phyloP scores from a whole-genome alignment of 2,113 vertebrate genomes.

The Petaurus breviceps region DNA sequence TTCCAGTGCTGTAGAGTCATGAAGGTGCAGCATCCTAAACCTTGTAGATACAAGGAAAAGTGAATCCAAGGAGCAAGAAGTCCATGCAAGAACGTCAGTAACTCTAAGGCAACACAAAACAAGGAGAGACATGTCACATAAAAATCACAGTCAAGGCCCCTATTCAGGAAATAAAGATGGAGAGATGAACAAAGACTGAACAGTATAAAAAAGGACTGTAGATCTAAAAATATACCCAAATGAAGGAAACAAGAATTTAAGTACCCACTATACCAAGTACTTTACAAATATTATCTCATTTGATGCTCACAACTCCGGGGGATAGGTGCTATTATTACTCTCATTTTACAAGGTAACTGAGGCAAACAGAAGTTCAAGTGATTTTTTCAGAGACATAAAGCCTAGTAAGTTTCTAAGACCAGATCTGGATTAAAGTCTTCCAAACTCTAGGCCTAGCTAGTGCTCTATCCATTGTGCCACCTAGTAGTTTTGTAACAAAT shows the following conservation, averaged over 20 bases:
- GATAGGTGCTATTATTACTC: neutral
- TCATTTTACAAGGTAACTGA: neutral
- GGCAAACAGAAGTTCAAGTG: neutral
- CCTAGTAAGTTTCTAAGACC: neutral
- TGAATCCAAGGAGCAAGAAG: neutral
- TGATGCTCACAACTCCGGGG: neutral
- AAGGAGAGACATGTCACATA: neutral
- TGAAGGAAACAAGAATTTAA: neutral
- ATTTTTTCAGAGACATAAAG: neutral
- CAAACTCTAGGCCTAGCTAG: neutral
- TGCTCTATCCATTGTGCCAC: neutral
- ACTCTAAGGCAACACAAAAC: neutral
- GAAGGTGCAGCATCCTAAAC: neutral
- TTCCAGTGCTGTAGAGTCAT: too few species aligned
- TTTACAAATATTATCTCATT: neutral
- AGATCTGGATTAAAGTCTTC: neutral
- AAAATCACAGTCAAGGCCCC: neutral
- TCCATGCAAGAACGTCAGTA: neutral
- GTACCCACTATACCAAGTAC: neutral
- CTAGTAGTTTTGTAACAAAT: neutral
- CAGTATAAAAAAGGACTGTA: neutral
- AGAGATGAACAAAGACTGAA: neutral
- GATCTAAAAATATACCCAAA: neutral
- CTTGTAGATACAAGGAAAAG: neutral
- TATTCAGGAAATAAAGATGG: neutral